Conservation (phyloP, 1,140 invertebrate species). For the Arctopsyche grandis region DNA sequence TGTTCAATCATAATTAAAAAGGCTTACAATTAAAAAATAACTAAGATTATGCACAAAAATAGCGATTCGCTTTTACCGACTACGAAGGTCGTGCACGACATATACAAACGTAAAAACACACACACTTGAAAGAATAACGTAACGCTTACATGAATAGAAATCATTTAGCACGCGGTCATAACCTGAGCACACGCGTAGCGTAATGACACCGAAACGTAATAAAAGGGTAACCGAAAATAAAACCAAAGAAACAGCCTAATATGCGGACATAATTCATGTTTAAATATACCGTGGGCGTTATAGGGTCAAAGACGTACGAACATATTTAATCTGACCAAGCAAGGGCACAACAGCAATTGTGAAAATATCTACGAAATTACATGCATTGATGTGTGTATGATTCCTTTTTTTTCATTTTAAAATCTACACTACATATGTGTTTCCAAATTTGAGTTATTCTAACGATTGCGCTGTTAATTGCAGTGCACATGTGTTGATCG, state of each 20-base stretch:
- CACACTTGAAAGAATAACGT: slow-evolving; percentile 12
- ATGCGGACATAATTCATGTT: too few relatives aligned
- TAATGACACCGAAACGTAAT: slow-evolving; percentile 2
- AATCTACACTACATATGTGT: too few relatives aligned
- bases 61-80: slow-evolving; percentile 16
- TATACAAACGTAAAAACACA: not conserved
- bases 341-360: not conserved
- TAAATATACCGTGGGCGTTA: not conserved
- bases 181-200: not conserved
- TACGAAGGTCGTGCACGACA: slow-evolving; percentile 19
- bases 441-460: too few relatives aligned
- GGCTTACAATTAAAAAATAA: slow-evolving; percentile 9
- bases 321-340: not conserved
- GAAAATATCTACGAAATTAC: not conserved
- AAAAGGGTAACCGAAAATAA: not conserved
- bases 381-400: too few relatives aligned
- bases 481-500: too few relatives aligned
- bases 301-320: not conserved
- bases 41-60: slow-evolving; percentile 9
- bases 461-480: too few relatives aligned
- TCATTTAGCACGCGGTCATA: slow-evolving; percentile 8
- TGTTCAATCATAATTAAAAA: slow-evolving; percentile 10
- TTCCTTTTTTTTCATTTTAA: too few relatives aligned
- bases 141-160: slow-evolving; percentile 27
- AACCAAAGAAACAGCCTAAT: too few relatives aligned